Conservation (phyloP, 2,797 vertebrate genomes). For the Okamejei kenojei region DNA sequence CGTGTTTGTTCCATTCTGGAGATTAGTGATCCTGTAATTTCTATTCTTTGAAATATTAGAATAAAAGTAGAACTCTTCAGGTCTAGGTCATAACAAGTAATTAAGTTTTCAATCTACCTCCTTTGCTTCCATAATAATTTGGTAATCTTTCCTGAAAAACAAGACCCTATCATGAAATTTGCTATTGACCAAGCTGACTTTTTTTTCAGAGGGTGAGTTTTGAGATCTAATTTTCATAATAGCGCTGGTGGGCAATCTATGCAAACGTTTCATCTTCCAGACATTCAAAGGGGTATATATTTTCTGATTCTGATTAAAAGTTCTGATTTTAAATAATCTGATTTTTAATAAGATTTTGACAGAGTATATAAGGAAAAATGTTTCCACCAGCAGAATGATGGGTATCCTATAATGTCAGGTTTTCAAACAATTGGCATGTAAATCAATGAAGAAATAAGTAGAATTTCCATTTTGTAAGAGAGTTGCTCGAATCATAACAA, state of each 20-base stretch:
- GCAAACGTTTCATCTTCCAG: neutral
- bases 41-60: neutral
- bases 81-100: too few relatives aligned
- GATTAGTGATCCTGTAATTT: neutral
- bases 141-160: neutral
- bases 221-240: neutral
- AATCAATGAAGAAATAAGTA: neutral
- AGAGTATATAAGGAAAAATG: neutral
- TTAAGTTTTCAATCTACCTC: neutral
- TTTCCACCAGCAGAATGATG: neutral
- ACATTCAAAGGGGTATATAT: neutral
- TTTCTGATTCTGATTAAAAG: neutral
- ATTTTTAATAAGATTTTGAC: too few relatives aligned
- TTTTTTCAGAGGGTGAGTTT: neutral
- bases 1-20: neutral
- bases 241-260: too few relatives aligned
- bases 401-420: too few relatives aligned
- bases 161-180: neutral
- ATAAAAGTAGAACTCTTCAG: neutral
- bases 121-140: neutral
- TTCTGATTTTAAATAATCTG: too few relatives aligned
- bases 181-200: neutral
- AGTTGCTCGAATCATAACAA: neutral
- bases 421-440: neutral
- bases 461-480: neutral